Base-by-base conservation (phyloP, 2,888 invertebrate genomes). In the Halictus quadricinctus region DNA sequence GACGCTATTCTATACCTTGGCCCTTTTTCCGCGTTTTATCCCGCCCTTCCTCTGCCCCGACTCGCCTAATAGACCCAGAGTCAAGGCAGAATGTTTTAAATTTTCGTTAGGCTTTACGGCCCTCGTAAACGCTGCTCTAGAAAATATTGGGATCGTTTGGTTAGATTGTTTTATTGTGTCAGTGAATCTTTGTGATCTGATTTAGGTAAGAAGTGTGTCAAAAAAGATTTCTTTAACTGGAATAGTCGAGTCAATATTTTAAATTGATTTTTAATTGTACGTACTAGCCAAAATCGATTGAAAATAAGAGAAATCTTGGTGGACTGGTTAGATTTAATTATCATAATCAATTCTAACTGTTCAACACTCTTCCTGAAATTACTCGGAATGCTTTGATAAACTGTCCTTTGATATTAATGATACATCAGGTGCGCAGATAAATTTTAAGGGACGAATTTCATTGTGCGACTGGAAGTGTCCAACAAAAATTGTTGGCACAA, bases 1-100 rank as follows among this genome's bases (percentile, higher is more conserved):
- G 86, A 88, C 91, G 88, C 66, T 58, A 50, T 36, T 29, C 29
- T 64, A 64, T 7, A 29, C 15, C 76, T 29, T 15, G 78, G 82
- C 60, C 80, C 80, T 76, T 83, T 72, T 54, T 25, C n/a, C 18
- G 69, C 72, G 41, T 76, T 43, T 58, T 75, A 79, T 72, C 36
- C n/a, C 21, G 10, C 15, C n/a, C 29, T 29, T 21, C 18, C 21
- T 21, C n/a, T 73, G 6, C 29, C 58, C n/a, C 21, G 43, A 2
- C 41, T 48, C 66, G 18, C 36, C 50, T n/a, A 64, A 72, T 46
- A 64, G 73, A 76, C 46, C 72, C 48, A 21, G 8, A 36, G 66
- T 21, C 66, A 29, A 25, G 25, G 13, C 7, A 29, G 29, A 66
- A 36, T 66, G 66, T 36, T 36, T 66, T 66, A 66, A 36, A 66